Conservation (phyloP, 2,888 invertebrate genomes). For the Philhelius pedissequus region DNA sequence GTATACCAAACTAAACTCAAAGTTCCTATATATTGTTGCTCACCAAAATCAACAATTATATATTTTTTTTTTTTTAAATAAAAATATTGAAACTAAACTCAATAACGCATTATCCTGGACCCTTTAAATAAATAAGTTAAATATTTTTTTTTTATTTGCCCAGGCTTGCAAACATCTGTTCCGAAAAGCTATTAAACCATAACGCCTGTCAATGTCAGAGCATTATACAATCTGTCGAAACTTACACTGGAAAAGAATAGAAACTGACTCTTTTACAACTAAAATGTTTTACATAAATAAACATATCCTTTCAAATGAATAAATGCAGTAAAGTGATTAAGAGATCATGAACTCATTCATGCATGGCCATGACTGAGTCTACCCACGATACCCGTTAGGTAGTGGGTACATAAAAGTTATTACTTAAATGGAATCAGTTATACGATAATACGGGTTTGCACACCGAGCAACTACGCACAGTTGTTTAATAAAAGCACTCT, state of each 20-base stretch:
- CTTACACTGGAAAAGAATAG: not conserved
- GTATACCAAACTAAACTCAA: too few species aligned
- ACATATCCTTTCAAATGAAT: constrained; percentile 13
- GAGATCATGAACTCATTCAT: constrained; percentile 57
- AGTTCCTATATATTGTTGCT: too few species aligned
- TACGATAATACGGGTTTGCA: not conserved
- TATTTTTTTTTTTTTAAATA: not conserved
- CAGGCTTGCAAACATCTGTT: not conserved
- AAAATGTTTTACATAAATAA: constrained; percentile 15
- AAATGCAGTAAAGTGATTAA: constrained; percentile 40
- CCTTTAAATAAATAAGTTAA: not conserved
- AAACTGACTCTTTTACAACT: constrained; percentile 4
- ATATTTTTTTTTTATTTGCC: not conserved
- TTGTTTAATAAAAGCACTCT: not conserved
- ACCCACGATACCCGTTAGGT: constrained; percentile 1
- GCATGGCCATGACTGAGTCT: constrained; percentile 48
- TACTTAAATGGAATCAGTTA: constrained; percentile 51
- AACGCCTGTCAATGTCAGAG: not conserved
- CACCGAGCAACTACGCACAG: not conserved
- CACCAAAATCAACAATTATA: not conserved
- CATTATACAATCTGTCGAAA: not conserved
- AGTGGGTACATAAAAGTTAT: constrained; percentile 60
- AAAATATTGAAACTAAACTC: not conserved
- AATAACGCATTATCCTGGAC: not conserved
- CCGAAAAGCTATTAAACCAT: not conserved